phyloP scores from a whole-genome alignment of 2,888 invertebrate species.

The Drosophila lutescens region DNA sequence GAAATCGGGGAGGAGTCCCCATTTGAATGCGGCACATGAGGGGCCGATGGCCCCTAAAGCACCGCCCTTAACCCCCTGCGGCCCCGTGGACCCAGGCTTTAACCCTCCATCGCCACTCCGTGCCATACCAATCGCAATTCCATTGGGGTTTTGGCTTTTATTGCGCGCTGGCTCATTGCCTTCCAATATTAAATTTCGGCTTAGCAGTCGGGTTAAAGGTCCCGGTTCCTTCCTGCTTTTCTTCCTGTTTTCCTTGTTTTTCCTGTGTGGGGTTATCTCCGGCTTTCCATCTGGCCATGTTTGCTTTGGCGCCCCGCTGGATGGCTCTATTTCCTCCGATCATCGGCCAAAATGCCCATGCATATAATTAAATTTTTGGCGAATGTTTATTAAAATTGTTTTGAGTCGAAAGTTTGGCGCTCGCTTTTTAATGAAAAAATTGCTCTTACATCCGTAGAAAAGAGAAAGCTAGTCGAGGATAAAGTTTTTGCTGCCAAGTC shows the following conservation, averaged over 20 bases:
- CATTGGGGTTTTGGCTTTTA: constrained; percentile 67
- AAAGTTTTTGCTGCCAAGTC: constrained; percentile 69
- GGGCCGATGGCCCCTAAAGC: constrained; percentile 39
- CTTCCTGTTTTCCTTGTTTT: neutral
- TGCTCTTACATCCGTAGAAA: constrained; percentile 33
- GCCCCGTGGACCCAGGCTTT: neutral
- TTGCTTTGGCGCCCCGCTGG: constrained; percentile 63
- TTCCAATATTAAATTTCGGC: constrained; percentile 78
- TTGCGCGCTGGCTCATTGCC: constrained; percentile 74
- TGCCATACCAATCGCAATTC: constrained; percentile 31
- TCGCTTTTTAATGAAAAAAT: constrained; percentile 56
- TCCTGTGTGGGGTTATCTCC: constrained; percentile 51
- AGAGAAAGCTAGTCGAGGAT: constrained; percentile 52
- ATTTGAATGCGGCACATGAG: constrained; percentile 51
- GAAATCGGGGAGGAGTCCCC: constrained; percentile 27
- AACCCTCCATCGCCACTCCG: constrained; percentile 13
- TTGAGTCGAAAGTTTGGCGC: constrained; percentile 66
- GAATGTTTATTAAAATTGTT: constrained; percentile 73
- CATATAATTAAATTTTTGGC: constrained; percentile 76
- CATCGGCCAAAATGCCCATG: constrained; percentile 65
- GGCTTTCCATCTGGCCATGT: constrained; percentile 72
- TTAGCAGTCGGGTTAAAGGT: constrained; percentile 69
- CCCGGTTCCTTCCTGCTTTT: constrained; percentile 13
- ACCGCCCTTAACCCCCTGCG: neutral
- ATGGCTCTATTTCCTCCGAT: constrained; percentile 73